These are phyloP conservation scores for Peucedramus taeniatus DNA, from an alignment of 2,113 vertebrate genomes.

Conservation along the genomic window DNA sequence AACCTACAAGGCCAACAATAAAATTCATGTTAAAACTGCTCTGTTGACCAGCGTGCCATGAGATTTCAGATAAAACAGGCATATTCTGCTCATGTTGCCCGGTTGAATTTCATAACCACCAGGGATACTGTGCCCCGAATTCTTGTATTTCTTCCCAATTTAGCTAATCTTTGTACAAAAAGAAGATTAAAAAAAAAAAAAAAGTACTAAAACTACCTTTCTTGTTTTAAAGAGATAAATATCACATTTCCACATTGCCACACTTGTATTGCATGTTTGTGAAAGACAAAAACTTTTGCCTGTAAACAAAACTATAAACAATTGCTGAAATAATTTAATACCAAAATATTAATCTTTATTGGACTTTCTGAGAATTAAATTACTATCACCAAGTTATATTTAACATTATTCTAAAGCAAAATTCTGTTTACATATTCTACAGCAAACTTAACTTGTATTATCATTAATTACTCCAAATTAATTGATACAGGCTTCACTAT, in stretches of 20 bases:
- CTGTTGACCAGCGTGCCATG: neutral
- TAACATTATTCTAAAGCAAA: neutral
- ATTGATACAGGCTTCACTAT: neutral
- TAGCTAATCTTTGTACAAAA: neutral
- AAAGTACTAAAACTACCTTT: neutral
- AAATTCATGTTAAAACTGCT: neutral
- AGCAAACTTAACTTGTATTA: neutral
- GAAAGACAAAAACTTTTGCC: slow-evolving; percentile 33
- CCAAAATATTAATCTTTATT: slow-evolving; percentile 31
- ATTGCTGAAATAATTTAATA: slow-evolving; percentile 14
- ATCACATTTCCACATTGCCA: neutral
- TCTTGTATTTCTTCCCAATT: neutral
- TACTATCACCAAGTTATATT: neutral
- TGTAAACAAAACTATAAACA: slow-evolving; percentile 24
- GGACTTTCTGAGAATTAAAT: slow-evolving; percentile 39
- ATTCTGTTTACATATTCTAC: neutral
- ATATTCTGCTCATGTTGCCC: neutral
- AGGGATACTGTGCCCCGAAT: neutral
- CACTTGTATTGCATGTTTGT: neutral
- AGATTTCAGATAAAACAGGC: neutral
- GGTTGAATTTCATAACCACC: neutral
- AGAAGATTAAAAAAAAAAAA: neutral
- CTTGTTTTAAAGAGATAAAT: neutral
- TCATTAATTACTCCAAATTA: slow-evolving; percentile 25
- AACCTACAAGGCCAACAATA: neutral